A percentile compares a stretch with the other conserved stretches of the same genome.
Conservation (phyloP, 2,888 invertebrate species). For the Craniophora ligustri region DNA sequence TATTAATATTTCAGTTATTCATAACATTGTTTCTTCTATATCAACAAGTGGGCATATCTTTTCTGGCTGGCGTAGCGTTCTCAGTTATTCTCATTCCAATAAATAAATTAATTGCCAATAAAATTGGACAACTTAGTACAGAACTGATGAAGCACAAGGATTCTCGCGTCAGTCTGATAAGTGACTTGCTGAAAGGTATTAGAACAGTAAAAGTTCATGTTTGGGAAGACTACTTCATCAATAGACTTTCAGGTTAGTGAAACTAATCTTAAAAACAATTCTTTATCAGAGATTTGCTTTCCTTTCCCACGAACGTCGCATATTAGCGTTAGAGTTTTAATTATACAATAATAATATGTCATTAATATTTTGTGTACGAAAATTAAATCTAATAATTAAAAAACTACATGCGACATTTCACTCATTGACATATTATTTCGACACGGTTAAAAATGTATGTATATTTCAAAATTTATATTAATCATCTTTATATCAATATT, state of each 20-base stretch:
- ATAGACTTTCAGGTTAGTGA: constrained; percentile 90
- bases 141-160: constrained; percentile 98
- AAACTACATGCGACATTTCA: no score
- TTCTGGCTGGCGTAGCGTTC: constrained; percentile 96
- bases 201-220: constrained; percentile 96
- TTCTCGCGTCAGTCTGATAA: constrained; percentile 94
- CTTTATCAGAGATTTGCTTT: no score
- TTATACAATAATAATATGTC: no score
- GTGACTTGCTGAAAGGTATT: constrained; percentile 96
- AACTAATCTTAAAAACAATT: no score
- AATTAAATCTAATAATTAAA: no score
- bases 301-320: no score
- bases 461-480: no score
- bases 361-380: no score
- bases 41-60: constrained; percentile 96
- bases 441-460: no score
- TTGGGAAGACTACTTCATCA: constrained; percentile 96
- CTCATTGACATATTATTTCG: no score
- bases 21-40: constrained; percentile 95
- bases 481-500: no score
- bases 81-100: constrained; percentile 96
- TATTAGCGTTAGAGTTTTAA: no score
- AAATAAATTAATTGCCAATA: constrained; percentile 95
- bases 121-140: constrained; percentile 95
- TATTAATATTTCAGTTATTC: constrained; percentile 89